Percentiles rank a stretch among this genome's conserved stretches.
Evolutionary conservation across 2,113 vertebrate genomes (phyloP).

Genomic region (Pyrgilauda ruficollis): DNA sequence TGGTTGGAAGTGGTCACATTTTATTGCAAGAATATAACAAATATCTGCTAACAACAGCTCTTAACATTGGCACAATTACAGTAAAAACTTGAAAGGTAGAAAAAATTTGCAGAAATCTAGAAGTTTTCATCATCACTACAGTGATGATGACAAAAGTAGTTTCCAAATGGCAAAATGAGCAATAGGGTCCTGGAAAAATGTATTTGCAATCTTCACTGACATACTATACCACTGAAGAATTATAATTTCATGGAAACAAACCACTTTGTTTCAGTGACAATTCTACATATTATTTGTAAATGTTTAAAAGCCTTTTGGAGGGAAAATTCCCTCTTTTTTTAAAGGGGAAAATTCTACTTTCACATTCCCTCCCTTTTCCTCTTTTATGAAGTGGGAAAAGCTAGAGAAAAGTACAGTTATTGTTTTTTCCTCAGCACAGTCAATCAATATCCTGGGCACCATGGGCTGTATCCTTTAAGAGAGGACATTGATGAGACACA

Average conservation of each 20-base stretch:
- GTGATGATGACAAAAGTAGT: background rate
- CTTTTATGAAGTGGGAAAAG: background rate
- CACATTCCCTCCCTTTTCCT: background rate
- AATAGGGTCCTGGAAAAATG: background rate
- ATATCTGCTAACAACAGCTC: background rate
- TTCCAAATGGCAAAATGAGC: background rate
- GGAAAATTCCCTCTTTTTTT: background rate
- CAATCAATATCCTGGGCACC: background rate
- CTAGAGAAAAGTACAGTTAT: background rate
- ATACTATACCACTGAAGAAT: background rate
- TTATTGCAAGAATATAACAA: background rate
- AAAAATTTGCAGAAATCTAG: background rate
- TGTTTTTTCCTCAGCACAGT: background rate
- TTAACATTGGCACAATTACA: background rate
- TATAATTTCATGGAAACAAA: background rate
- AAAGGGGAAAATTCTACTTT: background rate
- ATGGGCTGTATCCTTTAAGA: background rate
- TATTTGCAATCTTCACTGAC: background rate
- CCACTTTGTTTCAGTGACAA: background rate
- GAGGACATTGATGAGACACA: background rate
- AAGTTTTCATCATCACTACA: background rate
- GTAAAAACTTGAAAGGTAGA: background rate
- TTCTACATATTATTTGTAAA: background rate
- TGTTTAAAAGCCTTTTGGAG: background rate
- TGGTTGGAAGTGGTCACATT: background rate